Evolutionary conservation across 2,113 vertebrate genomes (phyloP).

Genomic region (Percina caprodes): DNA sequence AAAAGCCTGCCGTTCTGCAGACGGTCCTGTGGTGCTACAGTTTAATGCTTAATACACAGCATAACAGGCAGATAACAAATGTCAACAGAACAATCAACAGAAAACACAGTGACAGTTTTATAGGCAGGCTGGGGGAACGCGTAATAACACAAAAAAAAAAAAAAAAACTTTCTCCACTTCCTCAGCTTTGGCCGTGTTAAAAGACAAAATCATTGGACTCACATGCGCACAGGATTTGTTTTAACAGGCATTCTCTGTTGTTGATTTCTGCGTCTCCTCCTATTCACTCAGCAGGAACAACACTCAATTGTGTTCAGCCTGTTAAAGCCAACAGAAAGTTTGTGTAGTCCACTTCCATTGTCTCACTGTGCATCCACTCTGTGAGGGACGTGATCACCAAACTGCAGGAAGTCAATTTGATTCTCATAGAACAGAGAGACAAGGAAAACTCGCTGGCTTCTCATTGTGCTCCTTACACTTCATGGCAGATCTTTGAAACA

Average conservation of each 20-base stretch:
- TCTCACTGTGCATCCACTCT: not conserved
- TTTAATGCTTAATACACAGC: not conserved
- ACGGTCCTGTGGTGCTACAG: not conserved
- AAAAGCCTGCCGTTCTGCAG: not conserved
- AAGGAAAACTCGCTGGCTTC: not conserved
- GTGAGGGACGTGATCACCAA: not conserved
- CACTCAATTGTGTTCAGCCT: slow-evolving; percentile 23
- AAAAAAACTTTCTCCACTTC: not conserved
- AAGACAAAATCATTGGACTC: not conserved
- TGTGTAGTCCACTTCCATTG: slow-evolving; percentile 14
- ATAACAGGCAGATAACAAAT: not conserved
- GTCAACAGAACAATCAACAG: not conserved
- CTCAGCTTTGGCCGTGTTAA: not conserved
- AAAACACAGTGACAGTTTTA: not conserved
- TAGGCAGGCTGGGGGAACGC: no score
- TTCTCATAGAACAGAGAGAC: not conserved
- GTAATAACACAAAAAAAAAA: no score
- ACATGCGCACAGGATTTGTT: slow-evolving; percentile 2
- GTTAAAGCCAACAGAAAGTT: slow-evolving; percentile 9
- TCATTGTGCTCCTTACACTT: not conserved
- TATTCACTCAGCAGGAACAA: slow-evolving; percentile 32
- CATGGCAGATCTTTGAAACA: not conserved
- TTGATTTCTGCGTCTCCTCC: slow-evolving; percentile 6
- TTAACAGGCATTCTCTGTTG: slow-evolving; percentile 28
- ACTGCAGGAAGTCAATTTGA: slow-evolving; percentile 1